A percentile compares a stretch with the other conserved stretches of the same genome.
Evolutionary conservation across 64 coral and sea anemone genomes (phyloP).

Genomic region (Stichodactyla mertensii): DNA sequence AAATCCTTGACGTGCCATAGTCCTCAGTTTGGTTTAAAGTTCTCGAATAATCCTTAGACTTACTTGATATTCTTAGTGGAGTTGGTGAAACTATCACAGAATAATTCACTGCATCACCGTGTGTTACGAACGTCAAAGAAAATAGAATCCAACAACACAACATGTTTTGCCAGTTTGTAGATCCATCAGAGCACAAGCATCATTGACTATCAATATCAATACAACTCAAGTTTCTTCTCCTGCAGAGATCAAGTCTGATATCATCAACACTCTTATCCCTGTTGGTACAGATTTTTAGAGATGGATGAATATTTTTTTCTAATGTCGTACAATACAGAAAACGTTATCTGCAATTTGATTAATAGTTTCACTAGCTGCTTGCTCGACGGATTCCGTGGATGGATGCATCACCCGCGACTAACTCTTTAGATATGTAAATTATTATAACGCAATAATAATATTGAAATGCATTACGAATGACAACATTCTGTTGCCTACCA

Average conservation of each 20-base stretch:
- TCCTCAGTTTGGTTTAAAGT: background rate
- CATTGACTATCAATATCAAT: background rate
- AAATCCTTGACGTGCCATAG: background rate
- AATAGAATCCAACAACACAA: background rate
- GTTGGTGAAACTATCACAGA: background rate
- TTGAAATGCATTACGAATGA: background rate
- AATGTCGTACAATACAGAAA: background rate
- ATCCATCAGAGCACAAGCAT: background rate
- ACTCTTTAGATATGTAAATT: conserved; percentile 6
- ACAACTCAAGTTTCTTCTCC: background rate
- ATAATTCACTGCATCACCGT: background rate
- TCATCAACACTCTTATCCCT: background rate
- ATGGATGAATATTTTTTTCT: background rate
- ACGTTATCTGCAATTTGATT: background rate
- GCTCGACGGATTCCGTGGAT: background rate
- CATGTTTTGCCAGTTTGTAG: background rate
- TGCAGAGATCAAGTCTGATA: background rate
- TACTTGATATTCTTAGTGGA: background rate
- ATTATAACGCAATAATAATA: background rate
- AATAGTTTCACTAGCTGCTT: background rate
- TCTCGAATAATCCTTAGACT: background rate
- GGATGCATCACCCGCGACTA: background rate
- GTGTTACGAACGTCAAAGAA: background rate
- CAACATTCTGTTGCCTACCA: too few species aligned
- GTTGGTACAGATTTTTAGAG: background rate